Base-by-base conservation (phyloP, 2,113 vertebrate species). In the Meles meles region DNA sequence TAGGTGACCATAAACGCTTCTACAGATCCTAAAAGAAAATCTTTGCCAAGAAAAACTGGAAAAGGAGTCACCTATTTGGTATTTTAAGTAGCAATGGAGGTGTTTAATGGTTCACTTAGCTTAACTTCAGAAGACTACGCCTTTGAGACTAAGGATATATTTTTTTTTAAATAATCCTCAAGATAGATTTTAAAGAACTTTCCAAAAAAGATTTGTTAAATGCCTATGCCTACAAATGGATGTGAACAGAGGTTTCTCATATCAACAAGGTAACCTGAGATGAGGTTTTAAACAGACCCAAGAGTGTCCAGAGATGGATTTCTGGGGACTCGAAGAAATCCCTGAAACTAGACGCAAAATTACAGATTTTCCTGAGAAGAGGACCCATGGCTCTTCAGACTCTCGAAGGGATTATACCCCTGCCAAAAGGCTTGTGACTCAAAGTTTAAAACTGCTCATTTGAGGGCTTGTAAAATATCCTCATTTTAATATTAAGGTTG, bases 31-130 rank as follows among this genome's bases (percentile, higher is more conserved):
- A 95, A 93, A 93, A 61, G 77, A 95, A 97, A 98, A 89, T 65
- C 39, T 89, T 93, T 74, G 59, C 67, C 55, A 90, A 87, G 52
- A 94, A 94, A 63, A 91, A 92, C 25, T 71, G 25, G 49, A 82
- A 89, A 98, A 94, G 55, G 65, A 93, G 69, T 96, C 42, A 93
- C 47, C 63, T 37, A 84, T 87, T 59, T 87, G 61, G 77, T 86
- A 96, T 94, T 94, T 96, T 93, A 97, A 97, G 72, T 61, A 92
- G 59, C 82, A 85, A 93, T 39, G 25, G 72, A 96, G 61, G 67
- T 57, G 90, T 98, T 96, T 63, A 84, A 93, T 7, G 49, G 11
- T 96, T 90, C 15, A 23, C 57, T 93, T 77, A 95, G 72, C 76
- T 95, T 90, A 37, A 92, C 63, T 49, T 44, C 55, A 12, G 79